These are phyloP conservation scores for Heterochromis multidens DNA, from an alignment of 2,113 vertebrate species.

Conservation along the genomic window DNA sequence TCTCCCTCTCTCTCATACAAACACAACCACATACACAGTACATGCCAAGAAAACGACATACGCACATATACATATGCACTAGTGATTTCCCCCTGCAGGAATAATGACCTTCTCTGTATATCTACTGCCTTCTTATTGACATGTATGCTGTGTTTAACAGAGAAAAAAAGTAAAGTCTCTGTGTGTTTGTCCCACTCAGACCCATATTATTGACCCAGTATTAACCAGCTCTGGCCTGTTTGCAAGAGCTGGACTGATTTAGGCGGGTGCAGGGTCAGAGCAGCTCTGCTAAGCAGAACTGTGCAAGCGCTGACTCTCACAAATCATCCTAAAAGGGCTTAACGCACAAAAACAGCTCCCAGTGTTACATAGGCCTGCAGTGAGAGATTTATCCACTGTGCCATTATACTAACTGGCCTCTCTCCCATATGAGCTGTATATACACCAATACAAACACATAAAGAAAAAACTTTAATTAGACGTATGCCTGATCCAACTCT, in stretches of 20 bases:
- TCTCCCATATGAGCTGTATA: conserved; percentile 24
- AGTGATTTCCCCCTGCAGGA: conserved; percentile 30
- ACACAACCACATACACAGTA: background rate
- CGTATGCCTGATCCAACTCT: background rate
- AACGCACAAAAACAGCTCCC: conserved; percentile 60
- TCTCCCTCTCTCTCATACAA: background rate
- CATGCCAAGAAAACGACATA: conserved; percentile 2
- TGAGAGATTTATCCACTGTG: conserved; percentile 61
- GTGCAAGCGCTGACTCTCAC: conserved; percentile 54
- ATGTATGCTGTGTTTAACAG: conserved; percentile 35
- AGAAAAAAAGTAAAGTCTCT: conserved; percentile 24
- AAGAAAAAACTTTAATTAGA: conserved; percentile 23
- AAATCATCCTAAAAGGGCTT: conserved; percentile 73
- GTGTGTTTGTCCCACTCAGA: conserved; percentile 30
- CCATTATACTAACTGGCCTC: conserved; percentile 54
- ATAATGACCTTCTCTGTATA: conserved; percentile 44
- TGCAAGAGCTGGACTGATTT: conserved; percentile 34
- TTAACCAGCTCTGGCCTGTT: conserved; percentile 62
- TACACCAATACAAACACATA: conserved; percentile 3
- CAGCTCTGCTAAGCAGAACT: conserved; percentile 45
- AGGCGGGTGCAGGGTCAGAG: conserved; percentile 39
- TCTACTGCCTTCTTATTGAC: conserved; percentile 41
- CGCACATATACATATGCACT: conserved; percentile 1
- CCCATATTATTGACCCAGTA: conserved; percentile 56
- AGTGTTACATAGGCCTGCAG: conserved; percentile 43